phyloP scores from a whole-genome alignment of 2,797 vertebrate genomes.

The Sus cebifrons region DNA sequence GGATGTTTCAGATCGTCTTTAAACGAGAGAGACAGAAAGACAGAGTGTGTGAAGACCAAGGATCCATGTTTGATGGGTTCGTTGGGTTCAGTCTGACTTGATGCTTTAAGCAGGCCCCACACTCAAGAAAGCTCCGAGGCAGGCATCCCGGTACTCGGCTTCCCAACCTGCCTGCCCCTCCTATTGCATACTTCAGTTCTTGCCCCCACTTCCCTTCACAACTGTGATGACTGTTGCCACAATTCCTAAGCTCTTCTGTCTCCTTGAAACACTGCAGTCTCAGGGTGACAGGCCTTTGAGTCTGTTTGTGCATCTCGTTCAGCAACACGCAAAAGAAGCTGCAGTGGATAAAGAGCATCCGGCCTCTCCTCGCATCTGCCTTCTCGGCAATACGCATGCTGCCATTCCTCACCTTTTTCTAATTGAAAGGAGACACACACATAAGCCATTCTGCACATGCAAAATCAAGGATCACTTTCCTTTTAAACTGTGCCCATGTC shows the following conservation, averaged over 20 bases:
- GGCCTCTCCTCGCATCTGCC: neutral
- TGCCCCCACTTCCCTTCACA: neutral
- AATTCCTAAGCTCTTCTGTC: neutral
- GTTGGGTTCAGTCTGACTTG: neutral
- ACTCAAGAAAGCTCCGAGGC: neutral
- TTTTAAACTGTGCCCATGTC: conserved; percentile 25
- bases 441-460: neutral
- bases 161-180: neutral
- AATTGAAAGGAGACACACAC: neutral
- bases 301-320: neutral
- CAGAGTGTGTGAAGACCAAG: neutral
- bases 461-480: neutral
- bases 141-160: neutral
- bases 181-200: neutral
- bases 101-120: neutral
- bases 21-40: neutral
- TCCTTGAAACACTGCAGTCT: conserved; percentile 6
- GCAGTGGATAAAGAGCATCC: neutral
- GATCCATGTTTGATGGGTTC: neutral
- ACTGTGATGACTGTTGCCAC: neutral
- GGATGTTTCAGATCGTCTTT: neutral
- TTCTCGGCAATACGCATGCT: neutral
- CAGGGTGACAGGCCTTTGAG: neutral
- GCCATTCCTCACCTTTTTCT: neutral
- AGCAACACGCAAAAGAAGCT: neutral